Conservation (phyloP, 2,888 invertebrate species). For the Brachycybe producta region DNA sequence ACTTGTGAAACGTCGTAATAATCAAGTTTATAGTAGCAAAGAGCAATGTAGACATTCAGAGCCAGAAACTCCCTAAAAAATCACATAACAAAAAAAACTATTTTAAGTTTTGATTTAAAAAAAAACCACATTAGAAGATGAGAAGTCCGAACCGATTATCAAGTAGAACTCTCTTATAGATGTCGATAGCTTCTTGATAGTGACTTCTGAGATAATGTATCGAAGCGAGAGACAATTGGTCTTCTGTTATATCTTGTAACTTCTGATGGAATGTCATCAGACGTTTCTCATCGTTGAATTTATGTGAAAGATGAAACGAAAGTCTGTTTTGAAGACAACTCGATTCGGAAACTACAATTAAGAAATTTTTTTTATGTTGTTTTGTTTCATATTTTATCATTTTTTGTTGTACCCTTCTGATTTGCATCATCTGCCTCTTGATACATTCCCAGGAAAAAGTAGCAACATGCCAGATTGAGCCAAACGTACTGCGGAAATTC, state of each 20-base stretch:
- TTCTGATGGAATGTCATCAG: constrained; percentile 71
- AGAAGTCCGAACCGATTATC: constrained; percentile 82
- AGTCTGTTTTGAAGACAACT: constrained; percentile 61
- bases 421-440: constrained; percentile 49
- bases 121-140: too few relatives aligned
- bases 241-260: constrained; percentile 76
- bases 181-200: constrained; percentile 97
- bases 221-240: constrained; percentile 88
- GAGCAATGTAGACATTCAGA: constrained; percentile 88
- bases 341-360: too few relatives aligned
- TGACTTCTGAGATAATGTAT: constrained; percentile 92
- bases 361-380: too few relatives aligned
- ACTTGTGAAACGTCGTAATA: constrained; percentile 98
- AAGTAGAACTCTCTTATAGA: constrained; percentile 82
- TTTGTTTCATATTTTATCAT: too few relatives aligned
- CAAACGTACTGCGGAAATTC: constrained; percentile 47
- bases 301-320: constrained; percentile 85
- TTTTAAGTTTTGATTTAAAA: too few relatives aligned
- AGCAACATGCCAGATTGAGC: constrained; percentile 80
- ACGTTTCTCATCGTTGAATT: constrained; percentile 72
- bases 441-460: constrained; percentile 84
- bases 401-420: constrained; percentile 36
- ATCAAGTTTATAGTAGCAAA: constrained; percentile 96
- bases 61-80: constrained; percentile 87
- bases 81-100: too few relatives aligned